Percentiles rank a stretch among this genome's conserved stretches.
Conservation (phyloP, 2,113 vertebrate genomes). For the Solea senegalensis region DNA sequence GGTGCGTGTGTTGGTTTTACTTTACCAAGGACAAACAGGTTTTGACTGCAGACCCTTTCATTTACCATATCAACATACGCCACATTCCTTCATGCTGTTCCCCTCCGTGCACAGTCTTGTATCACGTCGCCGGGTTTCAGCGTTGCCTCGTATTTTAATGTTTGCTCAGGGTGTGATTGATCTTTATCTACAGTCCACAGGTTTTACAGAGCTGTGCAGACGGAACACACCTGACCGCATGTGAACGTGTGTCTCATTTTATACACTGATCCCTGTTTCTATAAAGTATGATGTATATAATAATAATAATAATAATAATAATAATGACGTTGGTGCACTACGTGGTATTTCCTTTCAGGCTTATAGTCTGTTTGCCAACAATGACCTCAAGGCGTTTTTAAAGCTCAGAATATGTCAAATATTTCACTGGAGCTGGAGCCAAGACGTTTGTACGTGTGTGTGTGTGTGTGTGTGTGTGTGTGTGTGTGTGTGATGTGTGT, state of each 20-base stretch:
- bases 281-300: not conserved
- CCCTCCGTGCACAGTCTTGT: not conserved
- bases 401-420: constrained; percentile 63
- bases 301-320: not conserved
- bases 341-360: not conserved
- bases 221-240: constrained; percentile 3
- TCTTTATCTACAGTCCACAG: constrained; percentile 49
- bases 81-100: not conserved
- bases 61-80: not conserved
- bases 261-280: not conserved
- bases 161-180: constrained; percentile 57
- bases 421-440: constrained; percentile 41
- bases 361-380: not conserved
- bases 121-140: not conserved
- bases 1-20: not conserved
- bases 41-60: not conserved
- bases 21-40: not conserved
- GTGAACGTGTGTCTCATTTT: not conserved
- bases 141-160: constrained; percentile 16
- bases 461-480: not conserved
- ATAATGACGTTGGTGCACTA: not conserved
- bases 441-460: not conserved
- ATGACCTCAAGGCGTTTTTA: constrained; percentile 23
- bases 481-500: not conserved
- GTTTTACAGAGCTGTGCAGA: not conserved